Evolutionary conservation across 1,140 invertebrate species (phyloP).

Genomic region (Drosophila subpulchrella): DNA sequence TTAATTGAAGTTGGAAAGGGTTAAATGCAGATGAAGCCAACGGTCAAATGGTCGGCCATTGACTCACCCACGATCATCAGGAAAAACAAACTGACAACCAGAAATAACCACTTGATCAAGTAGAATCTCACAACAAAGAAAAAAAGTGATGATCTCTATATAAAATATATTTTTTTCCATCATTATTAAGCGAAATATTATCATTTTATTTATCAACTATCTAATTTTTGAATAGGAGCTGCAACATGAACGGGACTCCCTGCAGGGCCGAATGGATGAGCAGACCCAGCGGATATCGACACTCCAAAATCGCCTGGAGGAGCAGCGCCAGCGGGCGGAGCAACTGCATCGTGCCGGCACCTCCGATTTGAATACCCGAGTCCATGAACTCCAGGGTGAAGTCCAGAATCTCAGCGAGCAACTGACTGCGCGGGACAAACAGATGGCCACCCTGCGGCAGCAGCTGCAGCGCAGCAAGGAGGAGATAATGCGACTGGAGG

Average conservation of each 20-base stretch:
- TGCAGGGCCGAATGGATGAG: conserved; percentile 92
- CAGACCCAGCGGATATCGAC: conserved; percentile 92
- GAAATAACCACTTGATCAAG: conserved; percentile 9
- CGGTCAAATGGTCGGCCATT: conserved; percentile 62
- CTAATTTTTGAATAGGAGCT: conserved; percentile 92
- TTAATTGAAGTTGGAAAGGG: conserved; percentile 50
- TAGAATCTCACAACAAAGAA: no score
- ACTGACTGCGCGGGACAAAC: conserved; percentile 86
- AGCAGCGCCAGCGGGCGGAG: conserved; percentile 90
- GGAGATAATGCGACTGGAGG: conserved; percentile 85
- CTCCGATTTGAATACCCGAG: conserved; percentile 87
- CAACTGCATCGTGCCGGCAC: conserved; percentile 89
- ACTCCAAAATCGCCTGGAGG: conserved; percentile 91
- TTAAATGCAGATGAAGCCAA: conserved; percentile 41
- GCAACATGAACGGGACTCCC: conserved; percentile 90
- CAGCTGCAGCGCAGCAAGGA: conserved; percentile 78
- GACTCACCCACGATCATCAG: conserved; percentile 26
- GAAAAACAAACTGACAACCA: not conserved
- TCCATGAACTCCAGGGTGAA: conserved; percentile 88
- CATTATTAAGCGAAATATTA: no score
- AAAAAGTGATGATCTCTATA: no score
- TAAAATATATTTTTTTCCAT: no score
- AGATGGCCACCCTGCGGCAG: conserved; percentile 85
- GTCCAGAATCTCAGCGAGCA: conserved; percentile 86
- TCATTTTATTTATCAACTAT: no score